phyloP scores from a whole-genome alignment of 1,140 invertebrate genomes.

The Colletes latitarsis region DNA sequence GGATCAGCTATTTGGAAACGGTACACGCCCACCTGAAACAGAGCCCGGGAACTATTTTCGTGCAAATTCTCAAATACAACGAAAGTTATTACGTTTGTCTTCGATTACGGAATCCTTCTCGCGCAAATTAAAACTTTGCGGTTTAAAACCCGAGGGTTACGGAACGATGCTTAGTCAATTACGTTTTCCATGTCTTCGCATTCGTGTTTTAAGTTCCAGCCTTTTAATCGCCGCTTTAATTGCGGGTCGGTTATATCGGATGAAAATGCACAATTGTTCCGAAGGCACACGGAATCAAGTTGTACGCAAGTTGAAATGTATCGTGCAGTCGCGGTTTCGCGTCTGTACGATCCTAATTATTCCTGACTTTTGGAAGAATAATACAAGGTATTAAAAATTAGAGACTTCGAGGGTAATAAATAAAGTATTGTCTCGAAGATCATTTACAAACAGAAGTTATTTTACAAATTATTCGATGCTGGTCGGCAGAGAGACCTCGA shows the following conservation, averaged over 20 bases:
- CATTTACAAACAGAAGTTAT: too few species aligned
- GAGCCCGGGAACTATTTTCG: slow-evolving; percentile 55
- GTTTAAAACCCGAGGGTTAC: too few species aligned
- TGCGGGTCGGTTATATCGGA: not conserved
- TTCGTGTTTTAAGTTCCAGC: not conserved
- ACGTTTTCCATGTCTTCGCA: not conserved
- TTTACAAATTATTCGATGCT: too few species aligned
- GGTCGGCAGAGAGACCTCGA: too few species aligned
- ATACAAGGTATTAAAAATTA: too few species aligned
- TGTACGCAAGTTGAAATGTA: not conserved
- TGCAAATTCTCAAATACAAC: slow-evolving; percentile 36
- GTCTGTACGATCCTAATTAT: too few species aligned
- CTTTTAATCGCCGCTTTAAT: slow-evolving; percentile 1
- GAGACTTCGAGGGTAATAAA: too few species aligned
- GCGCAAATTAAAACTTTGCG: slow-evolving; percentile 1
- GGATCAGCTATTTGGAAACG: slow-evolving; percentile 60
- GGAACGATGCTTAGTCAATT: not conserved
- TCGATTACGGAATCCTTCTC: slow-evolving; percentile 5
- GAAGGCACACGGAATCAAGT: not conserved
- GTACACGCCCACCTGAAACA: slow-evolving; percentile 58
- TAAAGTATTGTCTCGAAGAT: too few species aligned
- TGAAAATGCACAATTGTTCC: not conserved
- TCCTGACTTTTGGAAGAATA: too few species aligned
- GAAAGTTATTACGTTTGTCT: slow-evolving; percentile 48
- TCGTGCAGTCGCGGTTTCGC: not conserved